Base-by-base conservation (phyloP, 2,797 vertebrate genomes). In the Etheostoma perlongum region DNA sequence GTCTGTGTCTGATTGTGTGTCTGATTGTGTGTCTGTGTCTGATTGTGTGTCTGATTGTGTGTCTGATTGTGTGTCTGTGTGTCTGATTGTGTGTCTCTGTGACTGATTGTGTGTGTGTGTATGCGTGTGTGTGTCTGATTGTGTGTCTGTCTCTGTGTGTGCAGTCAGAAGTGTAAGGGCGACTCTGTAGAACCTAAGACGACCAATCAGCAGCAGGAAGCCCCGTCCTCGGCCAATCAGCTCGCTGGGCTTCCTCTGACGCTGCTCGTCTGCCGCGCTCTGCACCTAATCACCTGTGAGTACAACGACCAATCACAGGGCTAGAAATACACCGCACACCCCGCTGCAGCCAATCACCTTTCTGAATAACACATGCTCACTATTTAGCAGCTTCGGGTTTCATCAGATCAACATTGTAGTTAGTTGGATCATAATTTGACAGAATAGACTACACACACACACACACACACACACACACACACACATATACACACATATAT, bases 221-320 rank as follows among this genome's bases (percentile, higher is more conserved):
- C 0, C 3, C 0, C 2, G 12, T 33, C 52, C 0, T 23, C 42
- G 1, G 30, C 80, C 51, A 2, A 74, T 2, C 23, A 52, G 5
- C 76, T 76, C 8, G 18, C 63, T 53, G 68, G 64, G 1, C 0
- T 73, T 48, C 57, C 86, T 9, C 54, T 91, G 81, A 49, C 6
- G 52, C 67, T 91, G 74, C 79, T 92, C 14, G 0, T 83, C 52
- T 81, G 54, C 72, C 5, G 33, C 18, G 6, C 79, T 51, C 82
- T 91, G 62, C 84, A 52, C 40, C 89, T 92, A 59, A 42, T 77
- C 2, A 85, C 81, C 66, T 90, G 91, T 92, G 73, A 90, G 91
- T 87, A 48, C 42, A 2, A 2, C 11, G 11, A 14, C 42, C 42
- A 44, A 36, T 36, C 36, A 36, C 36, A 36, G 1, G 33, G 33